Evolutionary conservation across 2,888 invertebrate genomes (phyloP).

Genomic region (Sialis lutaria): DNA sequence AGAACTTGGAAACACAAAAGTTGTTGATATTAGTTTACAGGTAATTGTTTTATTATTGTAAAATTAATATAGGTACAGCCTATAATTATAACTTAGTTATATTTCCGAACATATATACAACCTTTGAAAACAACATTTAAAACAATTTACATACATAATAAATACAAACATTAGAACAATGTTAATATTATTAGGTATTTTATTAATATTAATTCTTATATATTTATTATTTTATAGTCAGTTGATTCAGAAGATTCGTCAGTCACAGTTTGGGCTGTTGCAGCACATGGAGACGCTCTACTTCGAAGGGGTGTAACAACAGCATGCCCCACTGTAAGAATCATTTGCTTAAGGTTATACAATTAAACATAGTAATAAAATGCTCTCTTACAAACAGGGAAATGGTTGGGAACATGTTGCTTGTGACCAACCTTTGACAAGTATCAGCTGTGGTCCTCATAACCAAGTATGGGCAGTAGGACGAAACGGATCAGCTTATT

Average conservation of each 20-base stretch:
- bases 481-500: constrained; percentile 70
- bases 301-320: constrained; percentile 61
- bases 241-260: constrained; percentile 27
- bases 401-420: constrained; percentile 63
- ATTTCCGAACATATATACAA: no score
- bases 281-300: constrained; percentile 72
- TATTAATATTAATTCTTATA: background rate
- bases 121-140: no score
- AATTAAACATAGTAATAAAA: constrained; percentile 17
- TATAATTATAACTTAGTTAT: background rate
- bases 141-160: no score
- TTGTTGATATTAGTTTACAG: constrained; percentile 63
- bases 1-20: constrained; percentile 69
- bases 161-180: no score
- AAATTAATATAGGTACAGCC: background rate
- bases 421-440: constrained; percentile 61
- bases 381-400: constrained; percentile 32
- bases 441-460: constrained; percentile 52
- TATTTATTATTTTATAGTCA: constrained; percentile 17
- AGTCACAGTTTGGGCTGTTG: constrained; percentile 68
- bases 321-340: constrained; percentile 50
- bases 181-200: background rate
- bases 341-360: background rate
- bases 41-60: background rate
- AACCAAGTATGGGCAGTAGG: constrained; percentile 72